phyloP scores from a whole-genome alignment of 2,888 invertebrate species.

The Apodemia zela region DNA sequence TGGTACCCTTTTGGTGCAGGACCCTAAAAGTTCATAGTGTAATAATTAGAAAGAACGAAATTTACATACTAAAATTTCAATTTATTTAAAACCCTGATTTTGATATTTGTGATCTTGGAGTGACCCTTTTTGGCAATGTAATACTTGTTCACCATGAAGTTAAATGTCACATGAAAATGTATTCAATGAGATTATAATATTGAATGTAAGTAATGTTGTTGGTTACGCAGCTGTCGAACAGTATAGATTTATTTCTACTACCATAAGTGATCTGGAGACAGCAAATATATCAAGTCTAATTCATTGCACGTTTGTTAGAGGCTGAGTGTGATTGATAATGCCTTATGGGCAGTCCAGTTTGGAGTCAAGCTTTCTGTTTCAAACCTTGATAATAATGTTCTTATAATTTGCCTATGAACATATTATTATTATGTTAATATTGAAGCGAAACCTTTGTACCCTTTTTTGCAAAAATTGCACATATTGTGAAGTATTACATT shows the following conservation, averaged over 20 bases:
- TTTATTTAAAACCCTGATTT: not conserved
- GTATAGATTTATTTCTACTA: conserved; percentile 20
- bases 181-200: conserved; percentile 25
- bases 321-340: conserved; percentile 27
- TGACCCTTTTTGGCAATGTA: conserved; percentile 34
- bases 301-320: conserved; percentile 24
- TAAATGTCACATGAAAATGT: conserved; percentile 30
- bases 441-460: too few species aligned
- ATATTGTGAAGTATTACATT: too few species aligned
- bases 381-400: not conserved
- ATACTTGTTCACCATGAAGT: conserved; percentile 40
- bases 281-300: conserved; percentile 19
- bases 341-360: conserved; percentile 17
- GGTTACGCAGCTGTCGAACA: not conserved
- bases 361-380: conserved; percentile 5
- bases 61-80: not conserved
- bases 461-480: too few species aligned
- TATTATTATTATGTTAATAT: not conserved
- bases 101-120: conserved; percentile 25
- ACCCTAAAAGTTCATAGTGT: too few species aligned
- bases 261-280: conserved; percentile 15
- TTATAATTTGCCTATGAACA: not conserved
- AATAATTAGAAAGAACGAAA: too few species aligned
- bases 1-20: too few species aligned
- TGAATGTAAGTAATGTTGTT: conserved; percentile 21